phyloP scores from a whole-genome alignment of 2,888 invertebrate genomes.

The Hermaeophaga mercurialis region DNA sequence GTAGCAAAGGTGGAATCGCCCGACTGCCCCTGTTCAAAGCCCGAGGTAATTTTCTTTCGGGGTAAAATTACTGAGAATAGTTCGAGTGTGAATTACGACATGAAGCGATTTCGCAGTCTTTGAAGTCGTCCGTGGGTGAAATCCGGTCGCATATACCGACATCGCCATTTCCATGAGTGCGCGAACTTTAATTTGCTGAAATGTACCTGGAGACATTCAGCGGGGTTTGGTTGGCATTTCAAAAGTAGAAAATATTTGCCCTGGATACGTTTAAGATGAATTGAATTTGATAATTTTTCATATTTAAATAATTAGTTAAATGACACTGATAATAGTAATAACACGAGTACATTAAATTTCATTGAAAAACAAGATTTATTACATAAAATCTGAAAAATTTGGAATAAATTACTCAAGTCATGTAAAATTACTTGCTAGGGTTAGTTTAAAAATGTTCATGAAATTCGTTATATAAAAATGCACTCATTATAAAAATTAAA shows the following conservation, averaged over 20 bases:
- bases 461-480: too few species aligned
- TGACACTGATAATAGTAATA: too few species aligned
- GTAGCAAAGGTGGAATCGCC: neutral
- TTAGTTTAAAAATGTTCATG: too few species aligned
- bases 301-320: too few species aligned
- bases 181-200: constrained; percentile 43
- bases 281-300: neutral
- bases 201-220: constrained; percentile 37
- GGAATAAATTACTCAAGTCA: too few species aligned
- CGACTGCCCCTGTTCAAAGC: constrained; percentile 23
- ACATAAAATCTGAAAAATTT: too few species aligned
- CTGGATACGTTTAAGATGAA: neutral
- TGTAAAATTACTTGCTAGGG: too few species aligned
- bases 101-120: constrained; percentile 50
- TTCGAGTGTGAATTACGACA: constrained; percentile 54
- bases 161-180: constrained; percentile 8
- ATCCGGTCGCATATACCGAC: constrained; percentile 40
- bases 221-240: constrained; percentile 1
- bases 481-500: too few species aligned
- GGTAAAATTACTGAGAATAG: constrained; percentile 51
- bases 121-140: constrained; percentile 50
- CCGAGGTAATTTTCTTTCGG: constrained; percentile 53
- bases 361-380: too few species aligned
- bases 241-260: neutral
- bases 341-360: too few species aligned